Evolutionary conservation across 1,140 invertebrate genomes (phyloP), one percentile per base, ranked within the genome.

Genomic region (Calosoma granatense): DNA sequence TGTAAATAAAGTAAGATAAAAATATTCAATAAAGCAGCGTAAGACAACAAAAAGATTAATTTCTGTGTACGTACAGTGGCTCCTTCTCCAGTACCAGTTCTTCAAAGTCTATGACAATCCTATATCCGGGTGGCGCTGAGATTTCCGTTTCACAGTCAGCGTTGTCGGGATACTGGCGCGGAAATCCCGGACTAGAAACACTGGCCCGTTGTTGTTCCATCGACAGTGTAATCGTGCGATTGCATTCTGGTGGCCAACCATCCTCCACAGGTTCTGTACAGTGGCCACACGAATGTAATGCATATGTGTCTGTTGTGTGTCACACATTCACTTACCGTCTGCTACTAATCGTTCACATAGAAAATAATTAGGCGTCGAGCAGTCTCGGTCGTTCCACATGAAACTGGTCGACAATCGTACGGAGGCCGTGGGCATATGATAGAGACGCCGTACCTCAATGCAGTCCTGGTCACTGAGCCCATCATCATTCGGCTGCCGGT

Each of bases 351-450:
- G 71, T 67, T 88, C 82, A 66, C 87, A 89, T 4, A 90, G 74
- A 66, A 81, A 87, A 66, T 81, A 81, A 71, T 89, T 90, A 21
- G 75, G 75, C 3, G 81, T 81, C 9, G 72, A 64, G 66, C 87
- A 90, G 65, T 85, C 81, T 12, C 85, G 66, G 65, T 90, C 87
- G 70, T 90, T 90, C 87, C 87, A 89, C 76, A 80, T 82, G 70
- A 83, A 85, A 54, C 73, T 75, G 57, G 69, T 65, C 1, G 68
- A 66, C n/a, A 71, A 66, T 59, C 70, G 66, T 2, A 65, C 64
- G 2, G 71, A 65, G 0, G 75, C 67, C 0, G 75, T 70, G 0
- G 80, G 76, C 3, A 78, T 73, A 0, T 75, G 76, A 69, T 81
- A 86, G n/a, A 75, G 72, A 22, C 82, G 70, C 9, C 87, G 71